Percentiles rank a stretch among this genome's conserved stretches.
These are phyloP conservation scores for Vannuccia rotundouncinata DNA, from an alignment of 2,888 invertebrate genomes.

Conservation along the genomic window DNA sequence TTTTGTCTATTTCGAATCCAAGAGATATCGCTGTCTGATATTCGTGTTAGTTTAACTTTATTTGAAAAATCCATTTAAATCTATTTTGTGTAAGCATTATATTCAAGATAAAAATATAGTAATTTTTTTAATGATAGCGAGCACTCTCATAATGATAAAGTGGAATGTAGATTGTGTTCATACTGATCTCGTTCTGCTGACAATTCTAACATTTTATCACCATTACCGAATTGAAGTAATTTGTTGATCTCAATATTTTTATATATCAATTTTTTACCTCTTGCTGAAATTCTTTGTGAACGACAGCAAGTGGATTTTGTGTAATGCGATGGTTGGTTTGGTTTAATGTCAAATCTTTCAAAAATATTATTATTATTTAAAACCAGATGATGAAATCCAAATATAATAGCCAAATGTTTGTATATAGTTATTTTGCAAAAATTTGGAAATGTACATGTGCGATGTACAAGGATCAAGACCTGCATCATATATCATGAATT, in stretches of 20 bases:
- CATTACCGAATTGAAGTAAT: not conserved
- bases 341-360: not conserved
- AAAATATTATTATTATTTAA: not conserved
- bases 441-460: not conserved
- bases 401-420: not conserved
- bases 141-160: not conserved
- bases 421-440: not conserved
- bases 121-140: not conserved
- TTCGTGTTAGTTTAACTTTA: not conserved
- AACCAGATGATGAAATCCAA: not conserved
- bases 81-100: not conserved
- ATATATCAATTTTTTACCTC: not conserved
- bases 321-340: not conserved
- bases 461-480: not conserved
- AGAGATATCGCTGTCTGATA: not conserved
- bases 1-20: not conserved
- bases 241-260: not conserved
- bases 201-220: not conserved
- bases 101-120: not conserved
- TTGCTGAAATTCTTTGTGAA: not conserved
- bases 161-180: not conserved
- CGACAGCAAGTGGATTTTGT: not conserved
- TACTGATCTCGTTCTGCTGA: not conserved
- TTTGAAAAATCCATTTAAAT: not conserved
- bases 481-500: not conserved